A percentile compares a stretch with the other conserved stretches of the same genome.
Conservation (phyloP, 1,140 invertebrate species). For the Limonius californicus region DNA sequence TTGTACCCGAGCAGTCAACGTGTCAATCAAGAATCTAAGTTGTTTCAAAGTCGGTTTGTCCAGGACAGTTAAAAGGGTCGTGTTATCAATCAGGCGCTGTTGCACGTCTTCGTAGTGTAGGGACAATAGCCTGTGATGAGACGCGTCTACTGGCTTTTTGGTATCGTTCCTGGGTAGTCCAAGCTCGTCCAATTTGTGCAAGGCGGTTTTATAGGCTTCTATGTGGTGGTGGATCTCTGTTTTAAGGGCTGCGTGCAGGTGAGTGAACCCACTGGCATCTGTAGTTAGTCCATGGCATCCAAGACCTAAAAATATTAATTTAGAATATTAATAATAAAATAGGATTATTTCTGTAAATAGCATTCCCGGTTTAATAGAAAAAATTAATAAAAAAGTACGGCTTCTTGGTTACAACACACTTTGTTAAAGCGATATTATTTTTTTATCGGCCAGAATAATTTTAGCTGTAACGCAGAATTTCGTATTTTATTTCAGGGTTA, state of each 20-base stretch:
- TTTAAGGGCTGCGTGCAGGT: slow-evolving; percentile 68
- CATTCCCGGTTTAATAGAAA: too few relatives aligned
- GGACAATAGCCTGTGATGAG: slow-evolving; percentile 83
- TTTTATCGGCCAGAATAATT: too few relatives aligned
- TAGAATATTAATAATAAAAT: too few relatives aligned
- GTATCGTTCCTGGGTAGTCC: slow-evolving; percentile 61
- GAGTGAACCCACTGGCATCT: slow-evolving; percentile 54
- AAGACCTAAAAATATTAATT: too few relatives aligned
- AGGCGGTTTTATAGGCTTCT: slow-evolving; percentile 80
- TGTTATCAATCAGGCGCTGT: slow-evolving; percentile 87
- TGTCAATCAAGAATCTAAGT: slow-evolving; percentile 53
- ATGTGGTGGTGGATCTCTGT: slow-evolving; percentile 79
- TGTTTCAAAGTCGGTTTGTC: slow-evolving; percentile 65
- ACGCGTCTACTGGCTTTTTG: slow-evolving; percentile 79
- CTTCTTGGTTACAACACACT: too few relatives aligned
- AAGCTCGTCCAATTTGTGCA: slow-evolving; percentile 83
- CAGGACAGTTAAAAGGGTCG: slow-evolving; percentile 79
- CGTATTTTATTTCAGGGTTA: too few relatives aligned
- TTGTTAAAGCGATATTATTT: too few relatives aligned
- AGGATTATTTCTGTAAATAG: too few relatives aligned
- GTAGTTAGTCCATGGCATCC: slow-evolving; percentile 82
- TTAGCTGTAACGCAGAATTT: too few relatives aligned
- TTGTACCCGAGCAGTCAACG: slow-evolving; percentile 58
- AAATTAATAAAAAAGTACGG: too few relatives aligned
- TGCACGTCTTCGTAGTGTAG: slow-evolving; percentile 78